Percentiles rank a stretch among this genome's conserved stretches.
Conservation (phyloP, 2,797 vertebrate species). For the Sebastes matsubarae region DNA sequence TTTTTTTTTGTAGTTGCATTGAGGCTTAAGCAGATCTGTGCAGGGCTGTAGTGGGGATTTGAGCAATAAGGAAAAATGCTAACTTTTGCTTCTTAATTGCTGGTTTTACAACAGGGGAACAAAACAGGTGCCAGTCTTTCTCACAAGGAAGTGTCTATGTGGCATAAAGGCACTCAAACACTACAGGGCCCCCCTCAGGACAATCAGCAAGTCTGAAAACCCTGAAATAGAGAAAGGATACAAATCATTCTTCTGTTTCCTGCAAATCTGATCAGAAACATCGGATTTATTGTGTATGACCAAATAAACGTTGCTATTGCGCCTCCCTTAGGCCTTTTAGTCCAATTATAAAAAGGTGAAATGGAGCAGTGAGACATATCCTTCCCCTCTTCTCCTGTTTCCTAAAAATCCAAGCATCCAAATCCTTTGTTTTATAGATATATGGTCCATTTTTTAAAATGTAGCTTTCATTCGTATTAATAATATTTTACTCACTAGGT, state of each 20-base stretch:
- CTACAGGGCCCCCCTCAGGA: background rate
- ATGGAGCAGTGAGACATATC: background rate
- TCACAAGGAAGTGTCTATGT: background rate
- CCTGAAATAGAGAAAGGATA: constrained; percentile 1
- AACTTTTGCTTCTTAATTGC: background rate
- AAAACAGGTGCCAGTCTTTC: background rate
- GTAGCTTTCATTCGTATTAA: background rate
- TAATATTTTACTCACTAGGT: background rate
- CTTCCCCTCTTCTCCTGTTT: background rate
- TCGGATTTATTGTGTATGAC: constrained; percentile 6
- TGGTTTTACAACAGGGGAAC: background rate
- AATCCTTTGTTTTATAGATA: background rate
- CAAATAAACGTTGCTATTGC: constrained; percentile 3
- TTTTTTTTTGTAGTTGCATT: background rate
- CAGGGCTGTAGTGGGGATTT: background rate
- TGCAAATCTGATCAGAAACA: constrained; percentile 12
- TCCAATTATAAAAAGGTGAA: constrained; percentile 7
- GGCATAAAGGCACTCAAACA: background rate
- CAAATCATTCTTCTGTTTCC: constrained; percentile 9
- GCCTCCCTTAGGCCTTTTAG: constrained; percentile 7
- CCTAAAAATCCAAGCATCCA: background rate
- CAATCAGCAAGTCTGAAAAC: background rate
- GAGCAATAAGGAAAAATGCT: background rate
- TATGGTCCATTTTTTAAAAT: background rate
- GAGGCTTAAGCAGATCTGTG: background rate